Percentiles rank a stretch among this genome's conserved stretches.
phyloP scores from a whole-genome alignment of 2,888 invertebrate genomes.

The Chalcosyrphus nemorum region DNA sequence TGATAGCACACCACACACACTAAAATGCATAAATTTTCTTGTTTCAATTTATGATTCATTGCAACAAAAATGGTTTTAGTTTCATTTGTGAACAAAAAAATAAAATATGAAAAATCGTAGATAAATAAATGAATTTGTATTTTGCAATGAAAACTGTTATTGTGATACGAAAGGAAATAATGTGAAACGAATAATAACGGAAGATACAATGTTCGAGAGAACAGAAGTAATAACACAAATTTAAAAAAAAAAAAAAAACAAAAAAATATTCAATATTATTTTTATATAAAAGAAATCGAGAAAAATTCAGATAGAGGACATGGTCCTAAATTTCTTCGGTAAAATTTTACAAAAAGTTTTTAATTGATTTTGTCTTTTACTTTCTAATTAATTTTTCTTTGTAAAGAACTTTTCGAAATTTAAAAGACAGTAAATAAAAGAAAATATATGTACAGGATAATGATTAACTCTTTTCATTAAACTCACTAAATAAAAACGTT shows the following conservation, averaged over 20 bases:
- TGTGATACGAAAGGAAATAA: slow-evolving; percentile 49
- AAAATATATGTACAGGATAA: slow-evolving; percentile 58
- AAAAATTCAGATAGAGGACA: slow-evolving; percentile 28
- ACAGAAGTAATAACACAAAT: slow-evolving; percentile 13
- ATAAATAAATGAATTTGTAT: slow-evolving; percentile 39
- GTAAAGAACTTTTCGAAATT: background rate
- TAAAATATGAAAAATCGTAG: slow-evolving; percentile 1
- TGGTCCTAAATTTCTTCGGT: slow-evolving; percentile 18
- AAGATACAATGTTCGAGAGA: background rate
- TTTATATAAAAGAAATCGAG: slow-evolving; percentile 35
- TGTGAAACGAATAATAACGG: background rate
- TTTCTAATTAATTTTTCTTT: slow-evolving; percentile 11
- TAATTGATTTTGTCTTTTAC: slow-evolving; percentile 19
- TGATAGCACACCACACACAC: slow-evolving; percentile 22
- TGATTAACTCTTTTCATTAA: slow-evolving; percentile 26
- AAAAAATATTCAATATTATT: slow-evolving; percentile 35
- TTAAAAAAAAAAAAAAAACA: no score
- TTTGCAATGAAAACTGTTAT: slow-evolving; percentile 48
- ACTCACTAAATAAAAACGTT: slow-evolving; percentile 42
- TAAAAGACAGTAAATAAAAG: slow-evolving; percentile 14
- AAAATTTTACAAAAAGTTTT: slow-evolving; percentile 9
- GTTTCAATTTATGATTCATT: slow-evolving; percentile 21
- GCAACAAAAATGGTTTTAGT: background rate
- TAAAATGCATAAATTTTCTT: slow-evolving; percentile 30
- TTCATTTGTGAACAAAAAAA: background rate